Evolutionary conservation across 30 jellyfish, hydroid and myxozoan genomes (phyloP).

Genomic region (Clytia hemisphaerica): DNA sequence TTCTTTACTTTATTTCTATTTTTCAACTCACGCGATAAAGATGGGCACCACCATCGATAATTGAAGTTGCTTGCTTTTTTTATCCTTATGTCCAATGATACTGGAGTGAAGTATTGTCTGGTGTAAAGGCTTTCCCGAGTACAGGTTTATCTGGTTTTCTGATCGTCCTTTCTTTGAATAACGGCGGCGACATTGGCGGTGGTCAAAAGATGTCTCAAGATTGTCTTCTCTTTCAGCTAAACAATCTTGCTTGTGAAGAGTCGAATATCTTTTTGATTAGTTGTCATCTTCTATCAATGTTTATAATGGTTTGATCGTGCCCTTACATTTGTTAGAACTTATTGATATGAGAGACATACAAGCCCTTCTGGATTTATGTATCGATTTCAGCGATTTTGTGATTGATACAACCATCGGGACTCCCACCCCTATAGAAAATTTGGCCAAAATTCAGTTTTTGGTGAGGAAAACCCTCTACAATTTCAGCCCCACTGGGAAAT

Average conservation of each 20-base stretch:
- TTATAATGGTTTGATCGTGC: not conserved
- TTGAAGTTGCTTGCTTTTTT: too few relatives aligned
- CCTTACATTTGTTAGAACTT: conserved; percentile 24
- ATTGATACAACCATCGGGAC: conserved; percentile 12
- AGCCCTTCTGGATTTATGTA: conserved; percentile 1
- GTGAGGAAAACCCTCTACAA: too few relatives aligned
- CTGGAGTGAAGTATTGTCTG: not conserved
- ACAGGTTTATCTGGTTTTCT: conserved; percentile 18
- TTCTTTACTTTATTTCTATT: not conserved
- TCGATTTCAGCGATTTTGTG: conserved; percentile 38
- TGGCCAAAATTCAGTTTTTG: too few relatives aligned
- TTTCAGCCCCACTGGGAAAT: too few relatives aligned
- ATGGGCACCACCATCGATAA: conserved; percentile 22
- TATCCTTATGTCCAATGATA: not conserved
- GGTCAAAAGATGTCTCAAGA: conserved; percentile 10
- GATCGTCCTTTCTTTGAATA: conserved; percentile 18
- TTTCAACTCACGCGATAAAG: conserved; percentile 12
- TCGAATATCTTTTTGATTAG: not conserved
- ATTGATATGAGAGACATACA: not conserved
- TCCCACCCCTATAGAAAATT: too few relatives aligned
- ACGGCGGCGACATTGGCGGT: conserved; percentile 22
- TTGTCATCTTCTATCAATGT: not conserved
- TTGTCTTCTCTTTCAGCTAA: not conserved
- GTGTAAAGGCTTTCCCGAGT: not conserved
- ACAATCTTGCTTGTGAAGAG: not conserved